Percentiles rank a stretch among this genome's conserved stretches.
These are phyloP conservation scores for Cheilosia grossa DNA, from an alignment of 2,888 invertebrate species.

Conservation along the genomic window DNA sequence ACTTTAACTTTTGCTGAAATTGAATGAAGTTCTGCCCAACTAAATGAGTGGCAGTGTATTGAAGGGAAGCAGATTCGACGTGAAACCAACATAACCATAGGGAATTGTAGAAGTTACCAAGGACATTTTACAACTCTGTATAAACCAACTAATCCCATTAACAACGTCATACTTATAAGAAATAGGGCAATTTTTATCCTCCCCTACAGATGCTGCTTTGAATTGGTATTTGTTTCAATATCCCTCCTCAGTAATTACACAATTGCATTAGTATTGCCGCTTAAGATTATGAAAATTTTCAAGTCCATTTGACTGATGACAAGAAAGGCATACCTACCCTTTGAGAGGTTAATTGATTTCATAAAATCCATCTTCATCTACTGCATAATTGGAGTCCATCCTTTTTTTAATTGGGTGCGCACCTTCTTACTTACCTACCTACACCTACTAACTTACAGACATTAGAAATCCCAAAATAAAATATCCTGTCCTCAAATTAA, in stretches of 20 bases:
- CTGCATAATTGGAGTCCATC: not conserved
- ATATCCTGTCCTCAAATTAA: conserved; percentile 12
- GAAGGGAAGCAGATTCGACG: not conserved
- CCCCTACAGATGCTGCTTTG: not conserved
- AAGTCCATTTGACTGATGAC: not conserved
- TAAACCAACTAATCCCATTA: too few species aligned
- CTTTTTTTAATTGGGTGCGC: conserved; percentile 24
- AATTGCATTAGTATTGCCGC: not conserved
- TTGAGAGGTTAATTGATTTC: conserved; percentile 8
- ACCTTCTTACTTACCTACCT: not conserved
- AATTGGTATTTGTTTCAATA: not conserved
- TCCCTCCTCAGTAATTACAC: not conserved
- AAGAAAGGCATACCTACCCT: not conserved
- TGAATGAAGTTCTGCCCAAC: not conserved
- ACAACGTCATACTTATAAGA: too few species aligned
- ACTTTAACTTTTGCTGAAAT: not conserved
- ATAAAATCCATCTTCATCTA: not conserved
- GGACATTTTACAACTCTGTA: not conserved
- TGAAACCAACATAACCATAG: not conserved
- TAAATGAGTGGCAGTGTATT: not conserved
- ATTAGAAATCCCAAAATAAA: conserved; percentile 49
- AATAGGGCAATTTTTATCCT: not conserved
- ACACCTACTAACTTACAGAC: not conserved
- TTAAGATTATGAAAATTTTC: not conserved
- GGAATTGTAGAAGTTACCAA: not conserved